A percentile compares a stretch with the other conserved stretches of the same genome.
phyloP scores from a whole-genome alignment of 2,797 vertebrate genomes.

The Capromys pilorides region DNA sequence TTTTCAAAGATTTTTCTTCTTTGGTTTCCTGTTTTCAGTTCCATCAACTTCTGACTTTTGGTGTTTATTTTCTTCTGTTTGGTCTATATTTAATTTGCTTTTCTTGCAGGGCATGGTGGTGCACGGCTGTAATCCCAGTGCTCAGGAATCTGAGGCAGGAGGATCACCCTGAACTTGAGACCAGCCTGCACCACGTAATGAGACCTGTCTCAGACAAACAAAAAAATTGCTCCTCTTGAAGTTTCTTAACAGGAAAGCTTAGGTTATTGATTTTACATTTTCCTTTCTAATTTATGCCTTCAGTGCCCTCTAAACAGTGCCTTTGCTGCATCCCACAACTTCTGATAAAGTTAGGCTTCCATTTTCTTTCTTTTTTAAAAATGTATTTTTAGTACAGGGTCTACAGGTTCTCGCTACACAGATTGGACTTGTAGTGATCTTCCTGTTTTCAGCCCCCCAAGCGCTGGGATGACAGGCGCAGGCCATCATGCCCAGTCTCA shows the following conservation, averaged over 20 bases:
- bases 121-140: background rate
- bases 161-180: background rate
- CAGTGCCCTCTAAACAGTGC: background rate
- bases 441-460: too few relatives aligned
- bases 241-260: background rate
- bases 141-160: background rate
- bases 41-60: background rate
- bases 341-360: background rate
- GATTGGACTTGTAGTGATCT: too few relatives aligned
- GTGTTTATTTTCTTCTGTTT: background rate
- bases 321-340: background rate
- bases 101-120: background rate
- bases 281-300: background rate
- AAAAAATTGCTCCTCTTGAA: background rate
- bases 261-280: background rate
- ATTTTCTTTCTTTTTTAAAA: background rate
- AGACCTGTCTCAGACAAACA: background rate
- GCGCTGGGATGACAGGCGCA: too few relatives aligned
- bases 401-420: too few relatives aligned
- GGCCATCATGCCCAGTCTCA: too few relatives aligned
- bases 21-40: background rate
- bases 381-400: too few relatives aligned
- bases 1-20: background rate
- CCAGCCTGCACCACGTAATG: background rate
- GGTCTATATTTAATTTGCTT: background rate